A percentile compares a stretch with the other conserved stretches of the same genome.
Conservation (phyloP, 2,797 vertebrate species). For the Perodicticus potto region DNA sequence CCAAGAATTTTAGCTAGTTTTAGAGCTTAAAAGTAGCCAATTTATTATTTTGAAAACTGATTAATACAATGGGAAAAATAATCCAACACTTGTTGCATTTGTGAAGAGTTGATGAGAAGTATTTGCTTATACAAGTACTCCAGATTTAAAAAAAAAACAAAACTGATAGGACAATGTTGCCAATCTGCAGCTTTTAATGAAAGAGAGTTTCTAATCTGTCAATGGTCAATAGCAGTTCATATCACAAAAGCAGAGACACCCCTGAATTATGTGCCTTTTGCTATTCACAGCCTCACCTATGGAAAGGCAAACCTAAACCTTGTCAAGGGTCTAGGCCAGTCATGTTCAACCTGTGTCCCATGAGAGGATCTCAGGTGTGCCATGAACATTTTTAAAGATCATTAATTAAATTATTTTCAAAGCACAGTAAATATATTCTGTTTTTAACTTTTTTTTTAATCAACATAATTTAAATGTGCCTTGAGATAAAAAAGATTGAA, state of each 20-base stretch:
- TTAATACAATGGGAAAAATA: background rate
- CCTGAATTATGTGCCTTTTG: rapidly evolving
- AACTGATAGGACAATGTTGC: background rate
- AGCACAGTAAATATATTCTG: too few species aligned
- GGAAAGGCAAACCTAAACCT: background rate
- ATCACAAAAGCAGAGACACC: background rate
- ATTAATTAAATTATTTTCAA: too few species aligned
- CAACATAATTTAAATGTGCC: too few species aligned
- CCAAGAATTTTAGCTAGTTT: background rate
- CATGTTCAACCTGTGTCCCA: too few species aligned
- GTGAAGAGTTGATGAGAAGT: background rate
- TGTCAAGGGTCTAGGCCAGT: background rate
- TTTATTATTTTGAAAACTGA: background rate
- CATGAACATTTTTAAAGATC: too few species aligned
- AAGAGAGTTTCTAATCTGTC: background rate
- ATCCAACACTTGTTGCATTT: background rate
- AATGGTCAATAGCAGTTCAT: background rate
- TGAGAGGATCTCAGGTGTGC: too few species aligned
- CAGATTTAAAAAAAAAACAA: background rate
- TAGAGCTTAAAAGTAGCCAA: background rate
- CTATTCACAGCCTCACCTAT: background rate
- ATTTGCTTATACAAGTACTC: background rate
- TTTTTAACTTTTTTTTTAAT: too few species aligned
- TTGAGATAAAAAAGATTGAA: too few species aligned
- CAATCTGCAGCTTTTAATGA: background rate